Evolutionary conservation across 2,797 vertebrate genomes (phyloP).

Genomic region (Nannoperca australis): DNA sequence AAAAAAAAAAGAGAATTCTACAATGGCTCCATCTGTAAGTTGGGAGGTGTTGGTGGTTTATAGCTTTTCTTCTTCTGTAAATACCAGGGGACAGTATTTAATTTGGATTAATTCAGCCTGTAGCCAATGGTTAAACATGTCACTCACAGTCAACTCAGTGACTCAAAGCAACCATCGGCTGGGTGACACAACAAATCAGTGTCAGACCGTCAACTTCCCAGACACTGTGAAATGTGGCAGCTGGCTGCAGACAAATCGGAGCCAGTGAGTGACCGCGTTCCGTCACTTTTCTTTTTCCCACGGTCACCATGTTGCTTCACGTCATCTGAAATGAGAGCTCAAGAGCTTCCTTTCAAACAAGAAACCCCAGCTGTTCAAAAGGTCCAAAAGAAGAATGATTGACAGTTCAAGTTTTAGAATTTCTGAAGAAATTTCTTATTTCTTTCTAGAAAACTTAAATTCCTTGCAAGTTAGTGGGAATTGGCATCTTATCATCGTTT

Average conservation of each 20-base stretch:
- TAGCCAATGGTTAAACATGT: constrained; percentile 27
- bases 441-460: too few species aligned
- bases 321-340: not conserved
- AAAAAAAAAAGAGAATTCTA: constrained; percentile 14
- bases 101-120: constrained; percentile 31
- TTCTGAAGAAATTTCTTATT: not conserved
- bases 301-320: not conserved
- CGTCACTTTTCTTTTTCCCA: not conserved
- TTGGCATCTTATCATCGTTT: not conserved
- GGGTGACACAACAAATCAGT: not conserved
- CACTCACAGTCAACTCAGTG: not conserved
- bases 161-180: not conserved
- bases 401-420: not conserved
- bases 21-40: constrained; percentile 49
- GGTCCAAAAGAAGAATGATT: not conserved
- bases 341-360: not conserved
- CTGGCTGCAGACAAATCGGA: constrained; percentile 29
- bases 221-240: constrained; percentile 40
- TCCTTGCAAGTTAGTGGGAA: not conserved
- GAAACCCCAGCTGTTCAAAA: not conserved
- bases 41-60: constrained; percentile 44
- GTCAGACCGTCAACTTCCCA: constrained; percentile 4
- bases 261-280: constrained; percentile 17
- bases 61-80: constrained; percentile 61
- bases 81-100: constrained; percentile 58